Conservation (phyloP, 1,140 invertebrate genomes). For the Spodoptera litura region DNA sequence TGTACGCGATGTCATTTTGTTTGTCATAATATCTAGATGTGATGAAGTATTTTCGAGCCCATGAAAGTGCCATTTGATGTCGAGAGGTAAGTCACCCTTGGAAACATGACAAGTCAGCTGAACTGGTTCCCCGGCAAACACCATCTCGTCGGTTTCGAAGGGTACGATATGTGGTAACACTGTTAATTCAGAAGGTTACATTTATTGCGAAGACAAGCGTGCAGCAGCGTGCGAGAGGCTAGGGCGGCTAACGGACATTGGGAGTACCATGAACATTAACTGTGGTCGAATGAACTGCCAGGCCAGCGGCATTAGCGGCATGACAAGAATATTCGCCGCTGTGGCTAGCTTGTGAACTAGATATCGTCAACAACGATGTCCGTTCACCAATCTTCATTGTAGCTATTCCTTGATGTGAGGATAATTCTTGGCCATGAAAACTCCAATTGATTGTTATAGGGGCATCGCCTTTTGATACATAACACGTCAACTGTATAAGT, state of each 20-base stretch:
- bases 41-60: slow-evolving; percentile 88
- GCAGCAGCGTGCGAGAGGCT: slow-evolving; percentile 82
- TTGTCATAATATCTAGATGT: slow-evolving; percentile 90
- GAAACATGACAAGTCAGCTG: slow-evolving; percentile 92
- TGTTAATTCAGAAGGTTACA: slow-evolving; percentile 85
- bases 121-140: slow-evolving; percentile 93
- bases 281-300: slow-evolving; percentile 88
- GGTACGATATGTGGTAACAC: slow-evolving; percentile 92
- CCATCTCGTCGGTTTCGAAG: slow-evolving; percentile 91
- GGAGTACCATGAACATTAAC: slow-evolving; percentile 88
- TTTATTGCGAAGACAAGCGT: slow-evolving; percentile 79
- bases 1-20: slow-evolving; percentile 91
- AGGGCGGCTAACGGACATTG: slow-evolving; percentile 61
- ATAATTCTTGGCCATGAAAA: slow-evolving; percentile 88
- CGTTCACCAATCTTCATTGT: slow-evolving; percentile 86
- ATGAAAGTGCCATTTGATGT: slow-evolving; percentile 92
- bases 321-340: slow-evolving; percentile 92
- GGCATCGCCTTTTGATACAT: slow-evolving; percentile 91
- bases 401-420: slow-evolving; percentile 83
- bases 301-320: slow-evolving; percentile 89
- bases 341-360: slow-evolving; percentile 89
- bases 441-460: slow-evolving; percentile 91
- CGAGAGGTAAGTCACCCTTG: slow-evolving; percentile 91
- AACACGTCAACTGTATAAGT: slow-evolving; percentile 91
- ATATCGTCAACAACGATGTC: slow-evolving; percentile 89